These are phyloP conservation scores for Coptodon bakossiorum DNA, from an alignment of 2,113 vertebrate genomes.

Conservation along the genomic window DNA sequence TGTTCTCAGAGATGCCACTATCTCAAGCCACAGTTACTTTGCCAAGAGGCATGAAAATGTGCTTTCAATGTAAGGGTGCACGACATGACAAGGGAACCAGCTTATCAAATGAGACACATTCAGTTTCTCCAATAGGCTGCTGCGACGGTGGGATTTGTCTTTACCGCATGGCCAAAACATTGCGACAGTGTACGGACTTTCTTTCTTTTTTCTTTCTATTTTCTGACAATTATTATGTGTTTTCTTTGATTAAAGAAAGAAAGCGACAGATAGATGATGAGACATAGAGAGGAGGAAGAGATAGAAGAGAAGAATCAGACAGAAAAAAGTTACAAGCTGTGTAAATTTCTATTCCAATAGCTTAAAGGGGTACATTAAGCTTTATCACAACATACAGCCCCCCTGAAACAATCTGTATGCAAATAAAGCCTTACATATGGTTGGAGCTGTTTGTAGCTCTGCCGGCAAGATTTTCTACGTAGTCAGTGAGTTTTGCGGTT, in stretches of 20 bases:
- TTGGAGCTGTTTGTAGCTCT: conserved; percentile 60
- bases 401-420: conserved; percentile 68
- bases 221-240: conserved; percentile 52
- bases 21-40: conserved; percentile 57
- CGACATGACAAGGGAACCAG: conserved; percentile 28
- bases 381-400: conserved; percentile 64
- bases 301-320: not conserved
- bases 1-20: conserved; percentile 47
- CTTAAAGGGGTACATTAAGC: conserved; percentile 64
- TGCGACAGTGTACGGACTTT: conserved; percentile 22
- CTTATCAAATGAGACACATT: conserved; percentile 53
- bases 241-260: conserved; percentile 55
- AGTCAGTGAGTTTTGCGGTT: conserved; percentile 63
- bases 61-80: conserved; percentile 33
- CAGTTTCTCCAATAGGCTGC: conserved; percentile 6
- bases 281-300: not conserved
- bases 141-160: conserved; percentile 31
- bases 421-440: conserved; percentile 65
- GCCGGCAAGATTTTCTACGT: conserved; percentile 59
- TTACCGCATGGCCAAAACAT: conserved; percentile 10
- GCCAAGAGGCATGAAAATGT: conserved; percentile 49
- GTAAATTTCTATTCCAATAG: conserved; percentile 60
- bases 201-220: not conserved
- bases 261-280: conserved; percentile 21
- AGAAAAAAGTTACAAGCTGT: conserved; percentile 50